Evolutionary conservation across 1,140 invertebrate genomes (phyloP).

Genomic region (Drosophila pectinifera): DNA sequence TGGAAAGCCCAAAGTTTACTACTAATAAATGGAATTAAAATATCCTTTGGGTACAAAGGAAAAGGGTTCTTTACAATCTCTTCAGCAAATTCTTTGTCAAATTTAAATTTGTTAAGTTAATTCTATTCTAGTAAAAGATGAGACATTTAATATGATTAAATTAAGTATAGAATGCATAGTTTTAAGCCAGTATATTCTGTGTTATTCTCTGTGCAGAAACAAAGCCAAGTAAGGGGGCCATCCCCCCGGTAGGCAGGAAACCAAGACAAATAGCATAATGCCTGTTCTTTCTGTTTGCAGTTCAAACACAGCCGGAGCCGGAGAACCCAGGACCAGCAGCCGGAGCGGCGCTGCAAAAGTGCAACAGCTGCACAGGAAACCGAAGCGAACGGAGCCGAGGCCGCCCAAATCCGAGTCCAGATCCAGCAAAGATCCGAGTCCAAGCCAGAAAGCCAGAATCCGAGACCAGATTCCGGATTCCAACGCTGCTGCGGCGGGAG

Average conservation of each 20-base stretch:
- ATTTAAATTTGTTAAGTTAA: no score
- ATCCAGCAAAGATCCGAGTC: not conserved
- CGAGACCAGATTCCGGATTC: slow-evolving; percentile 19
- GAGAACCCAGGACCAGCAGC: slow-evolving; percentile 29
- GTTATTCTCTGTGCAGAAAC: slow-evolving; percentile 2
- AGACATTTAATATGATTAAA: no score
- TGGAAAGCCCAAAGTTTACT: no score
- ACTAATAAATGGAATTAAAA: no score
- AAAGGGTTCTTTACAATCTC: no score
- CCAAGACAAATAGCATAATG: slow-evolving; percentile 81
- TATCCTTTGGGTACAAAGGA: no score
- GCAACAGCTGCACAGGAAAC: slow-evolving; percentile 71
- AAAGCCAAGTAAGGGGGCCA: no score
- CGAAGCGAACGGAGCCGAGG: slow-evolving; percentile 39
- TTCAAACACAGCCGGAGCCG: slow-evolving; percentile 61
- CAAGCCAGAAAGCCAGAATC: not conserved
- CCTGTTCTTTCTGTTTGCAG: slow-evolving; percentile 75
- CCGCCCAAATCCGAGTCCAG: not conserved
- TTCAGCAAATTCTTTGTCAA: no score
- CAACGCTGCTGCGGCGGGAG: slow-evolving; percentile 60
- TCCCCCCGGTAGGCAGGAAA: no score
- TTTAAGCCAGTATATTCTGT: no score
- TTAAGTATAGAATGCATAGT: no score
- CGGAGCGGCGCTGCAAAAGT: slow-evolving; percentile 65
- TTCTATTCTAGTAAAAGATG: no score